Conservation (phyloP, 2,888 invertebrate genomes). For the Coleophora flavipennella region DNA sequence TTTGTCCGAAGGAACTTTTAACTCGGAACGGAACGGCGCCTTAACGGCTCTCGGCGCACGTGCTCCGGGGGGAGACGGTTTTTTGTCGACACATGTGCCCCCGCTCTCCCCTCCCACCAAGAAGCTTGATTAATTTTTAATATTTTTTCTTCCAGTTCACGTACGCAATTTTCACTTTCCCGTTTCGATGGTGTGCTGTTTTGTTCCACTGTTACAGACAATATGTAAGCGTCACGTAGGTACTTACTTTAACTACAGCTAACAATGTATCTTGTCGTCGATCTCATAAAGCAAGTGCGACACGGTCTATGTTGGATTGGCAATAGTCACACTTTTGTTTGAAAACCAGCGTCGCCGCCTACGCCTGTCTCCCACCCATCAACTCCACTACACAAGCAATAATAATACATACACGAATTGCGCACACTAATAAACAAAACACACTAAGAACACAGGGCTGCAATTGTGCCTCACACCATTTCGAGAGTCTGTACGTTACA, state of each 20-base stretch:
- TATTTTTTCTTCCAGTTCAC: slow-evolving; percentile 71
- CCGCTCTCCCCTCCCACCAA: slow-evolving; percentile 26
- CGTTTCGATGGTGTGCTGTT: slow-evolving; percentile 45
- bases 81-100: slow-evolving; percentile 72
- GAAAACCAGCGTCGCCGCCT: no score
- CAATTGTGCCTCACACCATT: no score
- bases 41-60: slow-evolving; percentile 67
- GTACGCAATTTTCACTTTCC: slow-evolving; percentile 71
- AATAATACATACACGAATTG: no score
- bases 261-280: slow-evolving; percentile 22
- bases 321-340: no score
- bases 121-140: slow-evolving; percentile 70
- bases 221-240: slow-evolving; percentile 21
- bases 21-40: slow-evolving; percentile 59
- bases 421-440: no score
- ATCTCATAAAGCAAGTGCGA: slow-evolving; percentile 30
- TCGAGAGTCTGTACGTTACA: no score
- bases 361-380: no score
- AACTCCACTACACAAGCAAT: no score
- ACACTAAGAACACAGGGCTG: no score
- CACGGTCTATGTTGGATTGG: no score
- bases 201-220: slow-evolving; percentile 18
- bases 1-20: slow-evolving; percentile 72
- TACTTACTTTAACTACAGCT: slow-evolving; percentile 28
- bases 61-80: slow-evolving; percentile 59